These are phyloP conservation scores for Onychostoma macrolepis DNA, from an alignment of 2,113 vertebrate genomes.

Conservation along the genomic window DNA sequence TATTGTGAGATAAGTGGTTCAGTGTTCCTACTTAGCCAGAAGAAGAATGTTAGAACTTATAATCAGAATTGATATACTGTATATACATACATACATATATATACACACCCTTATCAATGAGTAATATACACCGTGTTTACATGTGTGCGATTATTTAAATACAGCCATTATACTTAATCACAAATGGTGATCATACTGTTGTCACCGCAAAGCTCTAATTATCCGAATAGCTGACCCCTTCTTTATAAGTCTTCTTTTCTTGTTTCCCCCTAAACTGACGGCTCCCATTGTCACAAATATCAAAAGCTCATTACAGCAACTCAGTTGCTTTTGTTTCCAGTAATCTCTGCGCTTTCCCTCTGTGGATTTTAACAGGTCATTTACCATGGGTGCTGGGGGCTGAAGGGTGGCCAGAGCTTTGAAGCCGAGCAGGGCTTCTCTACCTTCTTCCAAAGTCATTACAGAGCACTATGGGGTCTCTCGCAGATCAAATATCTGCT, in stretches of 20 bases:
- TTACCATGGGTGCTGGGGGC: slow-evolving; percentile 15
- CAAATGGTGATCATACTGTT: neutral
- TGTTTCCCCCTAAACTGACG: slow-evolving; percentile 13
- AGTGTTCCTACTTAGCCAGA: neutral
- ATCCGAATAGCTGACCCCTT: slow-evolving; percentile 13
- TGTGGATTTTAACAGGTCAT: slow-evolving; percentile 45
- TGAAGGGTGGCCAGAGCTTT: slow-evolving; percentile 14
- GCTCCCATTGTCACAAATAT: slow-evolving; percentile 16
- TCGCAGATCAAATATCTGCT: slow-evolving; percentile 47
- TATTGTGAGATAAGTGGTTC: neutral
- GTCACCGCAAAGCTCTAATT: neutral
- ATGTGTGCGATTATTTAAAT: neutral
- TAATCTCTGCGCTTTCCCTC: slow-evolving; percentile 1
- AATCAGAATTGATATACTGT: neutral
- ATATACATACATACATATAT: neutral
- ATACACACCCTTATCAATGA: neutral
- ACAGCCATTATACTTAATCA: neutral
- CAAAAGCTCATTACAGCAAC: neutral
- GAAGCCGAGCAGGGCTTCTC: slow-evolving; percentile 26
- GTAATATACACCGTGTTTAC: neutral
- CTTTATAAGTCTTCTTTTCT: neutral
- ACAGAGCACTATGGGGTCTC: slow-evolving; percentile 45
- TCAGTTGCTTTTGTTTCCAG: slow-evolving; percentile 25
- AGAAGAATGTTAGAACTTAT: neutral
- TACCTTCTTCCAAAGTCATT: slow-evolving; percentile 39